Conservation (phyloP, 2,888 invertebrate genomes). For the Drosophila buzzatii region DNA sequence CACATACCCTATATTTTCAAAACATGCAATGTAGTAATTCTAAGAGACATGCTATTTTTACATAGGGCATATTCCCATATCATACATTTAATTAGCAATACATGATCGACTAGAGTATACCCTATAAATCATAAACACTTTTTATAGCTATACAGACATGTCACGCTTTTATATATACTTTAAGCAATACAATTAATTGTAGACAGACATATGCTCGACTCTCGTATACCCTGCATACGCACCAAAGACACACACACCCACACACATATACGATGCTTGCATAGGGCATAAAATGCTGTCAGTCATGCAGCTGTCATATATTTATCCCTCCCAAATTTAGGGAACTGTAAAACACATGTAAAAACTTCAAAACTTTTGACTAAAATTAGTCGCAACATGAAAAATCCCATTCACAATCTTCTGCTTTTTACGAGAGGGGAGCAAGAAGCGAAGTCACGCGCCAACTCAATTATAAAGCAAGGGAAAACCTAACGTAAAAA, state of each 20-base stretch:
- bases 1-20: too few relatives aligned
- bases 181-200: too few relatives aligned
- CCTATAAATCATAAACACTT: neutral
- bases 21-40: too few relatives aligned
- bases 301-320: slow-evolving; percentile 37
- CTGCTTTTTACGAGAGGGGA: slow-evolving; percentile 6
- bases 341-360: slow-evolving; percentile 19
- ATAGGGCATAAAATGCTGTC: neutral
- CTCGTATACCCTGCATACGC: neutral
- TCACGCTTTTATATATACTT: neutral
- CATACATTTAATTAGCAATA: neutral
- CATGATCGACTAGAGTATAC: neutral
- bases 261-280: neutral
- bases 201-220: neutral
- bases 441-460: slow-evolving; percentile 37
- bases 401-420: slow-evolving; percentile 11
- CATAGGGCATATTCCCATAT: too few relatives aligned
- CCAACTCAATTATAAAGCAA: slow-evolving; percentile 48
- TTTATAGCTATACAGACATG: neutral
- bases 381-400: slow-evolving; percentile 36
- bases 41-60: too few relatives aligned
- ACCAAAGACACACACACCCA: neutral
- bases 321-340: slow-evolving; percentile 13
- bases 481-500: neutral
- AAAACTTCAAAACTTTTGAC: slow-evolving; percentile 25